Conservation (phyloP, 2,113 vertebrate genomes). For the Corythornis madagascariensis region DNA sequence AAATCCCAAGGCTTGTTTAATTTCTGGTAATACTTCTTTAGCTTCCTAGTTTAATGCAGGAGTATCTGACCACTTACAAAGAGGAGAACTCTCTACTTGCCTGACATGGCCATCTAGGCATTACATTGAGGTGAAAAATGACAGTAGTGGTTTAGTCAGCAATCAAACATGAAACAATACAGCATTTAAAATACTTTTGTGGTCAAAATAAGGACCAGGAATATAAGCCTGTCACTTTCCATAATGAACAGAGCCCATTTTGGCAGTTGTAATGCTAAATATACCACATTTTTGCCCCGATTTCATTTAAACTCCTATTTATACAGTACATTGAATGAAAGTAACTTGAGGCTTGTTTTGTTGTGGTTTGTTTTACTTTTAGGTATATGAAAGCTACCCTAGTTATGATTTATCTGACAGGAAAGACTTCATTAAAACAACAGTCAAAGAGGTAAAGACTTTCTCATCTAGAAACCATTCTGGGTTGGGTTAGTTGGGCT, state of each 20-base stretch:
- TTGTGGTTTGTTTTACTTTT: not conserved
- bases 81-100: not conserved
- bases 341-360: not conserved
- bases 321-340: not conserved
- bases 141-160: not conserved
- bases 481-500: not conserved
- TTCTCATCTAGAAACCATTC: not conserved
- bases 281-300: not conserved
- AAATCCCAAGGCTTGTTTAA: no score
- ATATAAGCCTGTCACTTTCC: not conserved
- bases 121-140: not conserved
- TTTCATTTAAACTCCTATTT: not conserved
- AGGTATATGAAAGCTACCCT: constrained; percentile 94
- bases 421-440: constrained; percentile 93
- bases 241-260: not conserved
- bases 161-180: not conserved
- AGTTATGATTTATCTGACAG: constrained; percentile 87
- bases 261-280: not conserved
- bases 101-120: not conserved
- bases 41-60: not conserved
- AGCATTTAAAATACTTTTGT: not conserved
- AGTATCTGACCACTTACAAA: not conserved
- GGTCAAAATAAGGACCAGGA: not conserved
- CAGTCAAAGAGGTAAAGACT: constrained; percentile 90
- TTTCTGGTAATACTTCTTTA: not conserved